Percentiles rank a stretch among this genome's conserved stretches.
Evolutionary conservation across 2,113 vertebrate species (phyloP).

Genomic region (Phoxinus phoxinus): DNA sequence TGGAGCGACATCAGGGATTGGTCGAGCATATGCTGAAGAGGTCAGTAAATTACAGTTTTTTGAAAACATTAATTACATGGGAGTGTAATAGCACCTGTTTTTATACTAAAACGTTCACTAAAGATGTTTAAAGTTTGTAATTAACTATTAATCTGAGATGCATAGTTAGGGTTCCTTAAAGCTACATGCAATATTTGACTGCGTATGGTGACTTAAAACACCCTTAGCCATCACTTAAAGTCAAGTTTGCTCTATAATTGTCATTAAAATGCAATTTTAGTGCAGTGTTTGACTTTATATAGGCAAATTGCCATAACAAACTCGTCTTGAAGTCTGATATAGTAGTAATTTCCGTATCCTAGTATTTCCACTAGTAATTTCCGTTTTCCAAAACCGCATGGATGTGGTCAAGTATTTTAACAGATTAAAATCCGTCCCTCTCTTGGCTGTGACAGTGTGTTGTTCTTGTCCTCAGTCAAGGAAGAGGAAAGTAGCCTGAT

Average conservation of each 20-base stretch:
- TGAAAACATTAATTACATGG: background rate
- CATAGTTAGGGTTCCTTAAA: background rate
- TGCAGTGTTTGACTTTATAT: background rate
- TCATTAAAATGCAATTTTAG: background rate
- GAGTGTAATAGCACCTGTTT: background rate
- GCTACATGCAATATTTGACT: background rate
- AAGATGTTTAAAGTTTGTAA: background rate
- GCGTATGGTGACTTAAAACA: background rate
- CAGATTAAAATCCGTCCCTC: background rate
- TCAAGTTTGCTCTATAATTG: background rate
- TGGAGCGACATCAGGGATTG: constrained; percentile 80
- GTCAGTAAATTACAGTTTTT: constrained; percentile 63
- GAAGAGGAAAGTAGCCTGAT: constrained; percentile 6
- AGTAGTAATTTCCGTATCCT: background rate
- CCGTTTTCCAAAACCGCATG: background rate
- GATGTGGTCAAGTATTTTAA: background rate
- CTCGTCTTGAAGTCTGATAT: background rate
- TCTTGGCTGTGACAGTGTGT: background rate
- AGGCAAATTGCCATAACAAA: background rate
- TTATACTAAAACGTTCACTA: background rate
- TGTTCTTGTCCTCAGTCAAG: background rate
- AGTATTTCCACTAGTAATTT: no score
- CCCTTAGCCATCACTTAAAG: background rate
- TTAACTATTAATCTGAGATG: background rate
- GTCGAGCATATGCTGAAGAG: constrained; percentile 80